Conservation (phyloP, 2,113 vertebrate species). For the Seriola quinqueradiata region DNA sequence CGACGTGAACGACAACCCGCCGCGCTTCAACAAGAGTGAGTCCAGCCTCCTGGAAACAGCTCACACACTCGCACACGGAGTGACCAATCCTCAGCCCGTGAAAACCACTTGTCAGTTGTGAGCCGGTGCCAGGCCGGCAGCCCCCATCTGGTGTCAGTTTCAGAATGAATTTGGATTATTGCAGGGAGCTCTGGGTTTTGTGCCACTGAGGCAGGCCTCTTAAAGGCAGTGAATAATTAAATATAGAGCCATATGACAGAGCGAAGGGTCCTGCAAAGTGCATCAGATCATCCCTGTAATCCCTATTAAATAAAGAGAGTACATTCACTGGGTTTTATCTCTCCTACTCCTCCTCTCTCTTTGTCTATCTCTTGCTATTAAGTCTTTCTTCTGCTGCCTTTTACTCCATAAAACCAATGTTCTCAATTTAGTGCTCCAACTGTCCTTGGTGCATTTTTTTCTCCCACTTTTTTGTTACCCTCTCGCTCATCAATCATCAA, state of each 20-base stretch:
- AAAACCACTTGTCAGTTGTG: slow-evolving; percentile 39
- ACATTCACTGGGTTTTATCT: slow-evolving; percentile 69
- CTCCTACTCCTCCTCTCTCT: slow-evolving; percentile 50
- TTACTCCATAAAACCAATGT: slow-evolving; percentile 66
- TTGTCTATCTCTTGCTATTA: slow-evolving; percentile 53
- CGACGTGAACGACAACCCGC: slow-evolving; percentile 96
- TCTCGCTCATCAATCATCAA: slow-evolving; percentile 53
- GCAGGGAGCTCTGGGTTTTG: slow-evolving; percentile 49
- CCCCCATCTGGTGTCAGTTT: slow-evolving; percentile 79
- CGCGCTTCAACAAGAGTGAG: slow-evolving; percentile 94
- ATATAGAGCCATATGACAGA: slow-evolving; percentile 76
- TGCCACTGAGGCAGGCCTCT: slow-evolving; percentile 53
- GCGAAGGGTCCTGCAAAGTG: slow-evolving; percentile 73
- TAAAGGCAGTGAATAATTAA: slow-evolving; percentile 77
- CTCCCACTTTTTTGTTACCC: slow-evolving; percentile 2
- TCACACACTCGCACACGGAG: slow-evolving; percentile 15
- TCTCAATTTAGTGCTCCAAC: slow-evolving; percentile 50
- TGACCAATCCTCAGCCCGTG: slow-evolving; percentile 41
- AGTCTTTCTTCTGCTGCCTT: slow-evolving; percentile 65
- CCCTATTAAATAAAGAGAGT: slow-evolving; percentile 77
- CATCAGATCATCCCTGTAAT: slow-evolving; percentile 80
- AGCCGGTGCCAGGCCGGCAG: slow-evolving; percentile 51
- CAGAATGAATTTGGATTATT: slow-evolving; percentile 76
- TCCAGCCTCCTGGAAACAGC: slow-evolving; percentile 49
- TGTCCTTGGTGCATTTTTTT: slow-evolving; percentile 39